Conservation (phyloP, 2,888 invertebrate genomes). For the Drosophila meridiana region DNA sequence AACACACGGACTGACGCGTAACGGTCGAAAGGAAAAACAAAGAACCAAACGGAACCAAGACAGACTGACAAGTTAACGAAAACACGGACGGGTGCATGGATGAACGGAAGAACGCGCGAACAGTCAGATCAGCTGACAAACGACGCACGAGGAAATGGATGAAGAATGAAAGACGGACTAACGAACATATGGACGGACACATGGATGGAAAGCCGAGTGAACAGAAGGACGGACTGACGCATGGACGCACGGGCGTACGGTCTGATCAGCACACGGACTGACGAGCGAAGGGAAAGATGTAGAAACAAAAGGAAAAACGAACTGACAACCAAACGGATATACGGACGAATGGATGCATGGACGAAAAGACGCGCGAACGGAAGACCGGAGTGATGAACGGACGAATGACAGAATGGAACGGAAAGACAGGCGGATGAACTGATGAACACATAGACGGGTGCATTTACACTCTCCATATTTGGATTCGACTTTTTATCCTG, state of each 20-base stretch:
- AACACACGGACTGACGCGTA: background rate
- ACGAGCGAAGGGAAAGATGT: background rate
- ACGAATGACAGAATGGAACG: no score
- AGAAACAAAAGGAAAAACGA: background rate
- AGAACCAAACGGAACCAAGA: no score
- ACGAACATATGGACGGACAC: background rate
- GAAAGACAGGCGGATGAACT: no score
- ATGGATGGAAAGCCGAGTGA: background rate
- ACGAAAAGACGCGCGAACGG: background rate
- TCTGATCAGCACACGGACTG: background rate
- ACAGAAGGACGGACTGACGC: background rate
- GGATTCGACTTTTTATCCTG: background rate
- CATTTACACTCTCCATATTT: no score
- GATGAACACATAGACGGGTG: no score
- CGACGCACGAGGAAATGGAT: background rate
- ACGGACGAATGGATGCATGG: background rate
- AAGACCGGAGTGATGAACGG: no score
- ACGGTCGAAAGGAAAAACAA: no score
- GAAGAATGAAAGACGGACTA: background rate
- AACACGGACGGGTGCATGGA: background rate
- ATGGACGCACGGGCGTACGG: no score
- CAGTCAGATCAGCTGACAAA: no score
- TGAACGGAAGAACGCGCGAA: no score
- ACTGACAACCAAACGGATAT: no score
- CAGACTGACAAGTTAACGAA: fast-evolving